Conservation (phyloP, 2,797 vertebrate genomes). For the Danio choprae region DNA sequence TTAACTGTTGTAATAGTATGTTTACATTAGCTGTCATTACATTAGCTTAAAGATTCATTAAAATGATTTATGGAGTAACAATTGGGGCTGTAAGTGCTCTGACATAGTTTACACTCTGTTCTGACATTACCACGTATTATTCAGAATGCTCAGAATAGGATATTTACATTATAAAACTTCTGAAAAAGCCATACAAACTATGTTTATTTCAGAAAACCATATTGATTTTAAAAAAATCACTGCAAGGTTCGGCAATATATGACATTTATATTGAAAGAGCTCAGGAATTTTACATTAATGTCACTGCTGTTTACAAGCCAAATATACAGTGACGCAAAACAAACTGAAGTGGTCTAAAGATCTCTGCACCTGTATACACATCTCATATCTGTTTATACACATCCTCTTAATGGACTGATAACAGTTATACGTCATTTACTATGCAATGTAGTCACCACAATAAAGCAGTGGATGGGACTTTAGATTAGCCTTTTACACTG, state of each 20-base stretch:
- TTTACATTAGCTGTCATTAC: no score
- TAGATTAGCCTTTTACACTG: no score
- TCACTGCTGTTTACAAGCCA: background rate
- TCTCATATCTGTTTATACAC: slow-evolving; percentile 20
- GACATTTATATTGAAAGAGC: background rate
- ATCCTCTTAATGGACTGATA: background rate
- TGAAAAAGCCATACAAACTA: background rate
- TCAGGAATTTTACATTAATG: background rate
- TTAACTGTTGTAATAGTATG: no score
- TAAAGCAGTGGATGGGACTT: background rate
- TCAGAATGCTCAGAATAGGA: background rate
- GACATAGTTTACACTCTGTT: background rate
- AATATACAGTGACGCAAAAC: background rate
- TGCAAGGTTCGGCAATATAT: background rate
- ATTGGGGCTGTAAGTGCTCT: no score
- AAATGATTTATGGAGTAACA: no score
- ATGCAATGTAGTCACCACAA: background rate
- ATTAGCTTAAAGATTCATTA: no score
- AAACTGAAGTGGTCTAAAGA: background rate
- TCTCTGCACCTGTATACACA: slow-evolving; percentile 1
- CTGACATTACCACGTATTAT: background rate
- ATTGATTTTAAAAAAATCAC: background rate
- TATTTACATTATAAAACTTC: background rate
- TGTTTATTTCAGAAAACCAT: background rate
- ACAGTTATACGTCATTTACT: background rate